Base-by-base conservation (phyloP, 2,113 vertebrate species). In the Balaenoptera acutorostrata region DNA sequence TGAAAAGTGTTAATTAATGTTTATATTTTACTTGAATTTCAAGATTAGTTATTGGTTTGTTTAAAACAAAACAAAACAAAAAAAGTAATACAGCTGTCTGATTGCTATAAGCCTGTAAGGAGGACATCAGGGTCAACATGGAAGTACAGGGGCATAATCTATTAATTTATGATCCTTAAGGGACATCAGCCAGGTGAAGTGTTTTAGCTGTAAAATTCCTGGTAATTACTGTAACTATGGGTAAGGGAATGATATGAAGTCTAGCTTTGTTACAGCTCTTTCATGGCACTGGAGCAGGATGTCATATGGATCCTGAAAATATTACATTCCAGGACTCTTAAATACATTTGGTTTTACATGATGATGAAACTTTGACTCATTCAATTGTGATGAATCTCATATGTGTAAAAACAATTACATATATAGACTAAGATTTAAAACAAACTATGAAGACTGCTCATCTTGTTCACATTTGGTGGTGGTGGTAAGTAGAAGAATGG, bases 1-100 rank as follows among this genome's bases (percentile, higher is more conserved):
- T 77, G 87, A 66, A 93, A 88, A 63, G 21, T 91, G 7, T 57
- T 95, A 86, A 87, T 90, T 87, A 80, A 61, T 95, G 46, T 46
- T 90, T 89, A 39, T 41, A 82, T 96, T 96, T 90, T 71, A 66
- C 46, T 66, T 72, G 71, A 17, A 81, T 46, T 84, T 84, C 41
- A 78, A 72, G n/a, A 88, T 95, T 93, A 95, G 72, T 88, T 84
- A 63, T 84, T 93, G 39, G 0, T 59, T 77, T 92, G 18, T 57
- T 83, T 46, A 66, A 86, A 92, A 75, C 18, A 88, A 89, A 85
- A 55, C 46, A 72, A 90, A 88, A 64, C 4, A 72, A 77, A 83
- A 52, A 52, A 52, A 52, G 52, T n/a, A 84, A 84, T 82, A 33
- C 18, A 86, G 23, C 11, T 90, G 4, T 89, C 72, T 81, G 5